Evolutionary conservation across 2,888 invertebrate genomes (phyloP).

Genomic region (Morpho helenor): DNA sequence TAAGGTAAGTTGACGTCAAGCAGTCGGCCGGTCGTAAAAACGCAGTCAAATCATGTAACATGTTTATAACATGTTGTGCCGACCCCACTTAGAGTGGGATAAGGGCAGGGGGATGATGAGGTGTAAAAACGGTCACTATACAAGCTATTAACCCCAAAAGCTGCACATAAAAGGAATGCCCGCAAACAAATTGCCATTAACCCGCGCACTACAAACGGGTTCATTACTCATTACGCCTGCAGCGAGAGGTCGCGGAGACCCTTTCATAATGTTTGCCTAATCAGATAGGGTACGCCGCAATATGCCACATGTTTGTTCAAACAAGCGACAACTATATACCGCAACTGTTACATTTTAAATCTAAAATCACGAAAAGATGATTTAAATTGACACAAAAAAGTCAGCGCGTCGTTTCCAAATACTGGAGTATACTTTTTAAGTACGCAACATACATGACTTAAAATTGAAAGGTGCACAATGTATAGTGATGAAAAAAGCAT

Average conservation of each 20-base stretch:
- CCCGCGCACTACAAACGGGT: slow-evolving; percentile 42
- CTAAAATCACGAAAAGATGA: too few species aligned
- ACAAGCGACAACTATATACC: slow-evolving; percentile 10
- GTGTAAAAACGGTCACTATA: background rate
- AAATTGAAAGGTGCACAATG: too few species aligned
- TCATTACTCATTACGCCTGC: slow-evolving; percentile 31
- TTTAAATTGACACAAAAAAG: too few species aligned
- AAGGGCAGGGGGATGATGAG: too few species aligned
- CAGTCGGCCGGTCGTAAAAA: too few species aligned
- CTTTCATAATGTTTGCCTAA: slow-evolving; percentile 61
- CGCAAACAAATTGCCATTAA: slow-evolving; percentile 60
- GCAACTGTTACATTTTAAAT: slow-evolving; percentile 7
- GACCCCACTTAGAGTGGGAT: too few species aligned
- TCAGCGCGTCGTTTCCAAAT: too few species aligned
- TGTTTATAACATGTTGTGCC: too few species aligned
- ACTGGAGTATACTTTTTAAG: too few species aligned
- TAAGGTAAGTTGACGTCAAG: too few species aligned
- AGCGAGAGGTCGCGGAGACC: slow-evolving; percentile 32
- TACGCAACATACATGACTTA: too few species aligned
- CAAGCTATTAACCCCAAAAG: slow-evolving; percentile 17
- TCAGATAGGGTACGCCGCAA: slow-evolving; percentile 61
- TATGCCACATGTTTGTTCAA: slow-evolving; percentile 60
- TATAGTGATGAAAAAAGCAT: slow-evolving; percentile 23
- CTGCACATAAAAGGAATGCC: slow-evolving; percentile 39
- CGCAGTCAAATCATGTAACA: too few species aligned